Percentiles rank a stretch among this genome's conserved stretches.
These are phyloP conservation scores for Dasysyrphus tricinctus DNA, from an alignment of 2,888 invertebrate species.

Conservation along the genomic window DNA sequence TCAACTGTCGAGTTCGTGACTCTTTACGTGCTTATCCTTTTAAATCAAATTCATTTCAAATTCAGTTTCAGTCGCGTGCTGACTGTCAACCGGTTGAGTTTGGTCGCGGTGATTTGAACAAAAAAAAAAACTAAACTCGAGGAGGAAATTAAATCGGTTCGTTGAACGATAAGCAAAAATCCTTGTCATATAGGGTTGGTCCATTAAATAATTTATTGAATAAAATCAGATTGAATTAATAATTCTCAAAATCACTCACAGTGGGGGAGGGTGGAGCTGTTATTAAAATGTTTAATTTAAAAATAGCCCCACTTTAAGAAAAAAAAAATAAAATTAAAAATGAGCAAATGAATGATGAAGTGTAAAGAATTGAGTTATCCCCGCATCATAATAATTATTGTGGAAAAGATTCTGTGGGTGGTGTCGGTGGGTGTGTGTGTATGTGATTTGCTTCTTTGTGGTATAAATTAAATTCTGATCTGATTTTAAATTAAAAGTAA, in stretches of 20 bases:
- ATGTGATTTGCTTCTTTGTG: conserved; percentile 3
- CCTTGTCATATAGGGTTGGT: conserved; percentile 3
- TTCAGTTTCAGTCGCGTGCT: conserved; percentile 59
- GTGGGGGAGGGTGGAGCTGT: not conserved
- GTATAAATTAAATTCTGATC: conserved; percentile 51
- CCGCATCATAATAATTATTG: not conserved
- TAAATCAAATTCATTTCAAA: conserved; percentile 26
- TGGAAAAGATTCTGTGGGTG: not conserved
- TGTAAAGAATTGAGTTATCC: conserved; percentile 18
- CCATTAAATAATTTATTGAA: conserved; percentile 23
- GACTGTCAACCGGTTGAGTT: conserved; percentile 46
- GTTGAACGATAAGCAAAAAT: not conserved
- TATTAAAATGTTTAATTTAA: conserved; percentile 1
- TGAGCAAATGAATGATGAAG: conserved; percentile 26
- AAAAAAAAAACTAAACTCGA: not conserved
- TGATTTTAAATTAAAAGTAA: conserved; percentile 29
- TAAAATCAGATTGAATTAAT: conserved; percentile 9
- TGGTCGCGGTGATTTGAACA: conserved; percentile 11
- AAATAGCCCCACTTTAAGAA: conserved; percentile 21
- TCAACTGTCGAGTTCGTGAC: conserved; percentile 1
- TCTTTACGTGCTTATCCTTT: conserved; percentile 37
- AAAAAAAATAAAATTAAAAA: conserved; percentile 31
- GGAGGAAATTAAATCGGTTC: not conserved
- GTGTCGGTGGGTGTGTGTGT: not conserved
- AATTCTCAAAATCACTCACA: conserved; percentile 6